Percentiles rank a stretch among this genome's conserved stretches.
Evolutionary conservation across 2,797 vertebrate species (phyloP).

Genomic region (Alosa sapidissima): DNA sequence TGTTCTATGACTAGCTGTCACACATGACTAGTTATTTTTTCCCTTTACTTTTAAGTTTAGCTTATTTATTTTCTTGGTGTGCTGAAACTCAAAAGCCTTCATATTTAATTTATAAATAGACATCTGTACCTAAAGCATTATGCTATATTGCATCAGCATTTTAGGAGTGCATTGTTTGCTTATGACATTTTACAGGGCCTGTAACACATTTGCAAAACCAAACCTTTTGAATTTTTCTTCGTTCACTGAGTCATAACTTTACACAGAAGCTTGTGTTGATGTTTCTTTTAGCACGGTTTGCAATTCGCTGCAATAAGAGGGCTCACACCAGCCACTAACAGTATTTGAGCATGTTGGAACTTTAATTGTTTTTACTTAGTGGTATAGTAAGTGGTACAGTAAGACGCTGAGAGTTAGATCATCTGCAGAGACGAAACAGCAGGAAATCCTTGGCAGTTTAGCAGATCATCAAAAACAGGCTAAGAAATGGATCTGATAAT

Average conservation of each 20-base stretch:
- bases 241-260: background rate
- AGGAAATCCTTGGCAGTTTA: conserved; percentile 76
- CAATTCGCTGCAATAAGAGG: background rate
- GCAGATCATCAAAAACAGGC: conserved; percentile 78
- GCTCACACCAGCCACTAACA: background rate
- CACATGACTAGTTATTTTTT: too few relatives aligned
- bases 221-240: background rate
- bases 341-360: background rate
- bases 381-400: background rate
- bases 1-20: too few relatives aligned
- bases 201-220: background rate
- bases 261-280: background rate
- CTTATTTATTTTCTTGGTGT: too few relatives aligned
- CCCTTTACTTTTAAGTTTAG: too few relatives aligned
- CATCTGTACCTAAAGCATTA: background rate
- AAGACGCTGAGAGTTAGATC: conserved; percentile 42
- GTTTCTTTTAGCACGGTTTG: background rate
- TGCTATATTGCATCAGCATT: too few relatives aligned
- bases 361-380: background rate
- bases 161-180: background rate
- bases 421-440: conserved; percentile 71
- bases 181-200: background rate
- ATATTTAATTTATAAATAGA: background rate
- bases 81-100: background rate
- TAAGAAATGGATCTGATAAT: conserved; percentile 77